Percentiles rank a stretch among this genome's conserved stretches.
phyloP scores from a whole-genome alignment of 2,113 vertebrate genomes.

The Tretioscincus oriximinensis region DNA sequence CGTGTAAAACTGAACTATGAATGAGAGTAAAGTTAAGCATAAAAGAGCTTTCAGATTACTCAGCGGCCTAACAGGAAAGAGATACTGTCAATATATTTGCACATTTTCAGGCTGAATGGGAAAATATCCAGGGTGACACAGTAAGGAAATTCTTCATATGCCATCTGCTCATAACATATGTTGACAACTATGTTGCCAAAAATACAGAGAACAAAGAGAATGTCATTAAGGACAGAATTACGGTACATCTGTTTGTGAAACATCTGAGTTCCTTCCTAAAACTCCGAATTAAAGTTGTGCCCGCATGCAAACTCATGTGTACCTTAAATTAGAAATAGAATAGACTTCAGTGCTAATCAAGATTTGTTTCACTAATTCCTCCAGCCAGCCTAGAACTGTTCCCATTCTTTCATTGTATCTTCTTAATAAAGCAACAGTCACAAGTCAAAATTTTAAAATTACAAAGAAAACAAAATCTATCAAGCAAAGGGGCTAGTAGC shows the following conservation, averaged over 20 bases:
- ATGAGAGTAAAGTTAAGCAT: background rate
- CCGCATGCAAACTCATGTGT: background rate
- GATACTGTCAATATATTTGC: conserved; percentile 28
- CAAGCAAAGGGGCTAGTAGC: no score
- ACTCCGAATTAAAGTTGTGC: background rate
- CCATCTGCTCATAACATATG: conserved; percentile 45
- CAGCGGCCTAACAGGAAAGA: background rate
- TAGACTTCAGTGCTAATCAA: background rate
- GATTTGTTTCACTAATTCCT: no score
- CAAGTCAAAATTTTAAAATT: no score
- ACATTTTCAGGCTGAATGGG: conserved; percentile 43
- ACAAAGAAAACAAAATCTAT: no score
- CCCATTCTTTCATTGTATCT: background rate
- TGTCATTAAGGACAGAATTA: conserved; percentile 51
- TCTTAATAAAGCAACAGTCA: background rate
- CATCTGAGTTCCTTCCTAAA: background rate
- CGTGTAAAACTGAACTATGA: conserved; percentile 1
- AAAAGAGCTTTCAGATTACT: no score
- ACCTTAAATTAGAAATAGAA: background rate
- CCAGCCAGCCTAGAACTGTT: background rate
- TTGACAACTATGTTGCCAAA: conserved; percentile 65
- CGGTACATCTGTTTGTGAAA: conserved; percentile 26
- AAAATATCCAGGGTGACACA: conserved; percentile 64
- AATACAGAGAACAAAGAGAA: conserved; percentile 65
- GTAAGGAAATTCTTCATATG: conserved; percentile 65